Base-by-base conservation (phyloP, 2,888 invertebrate genomes). In the Lapara coniferarum region DNA sequence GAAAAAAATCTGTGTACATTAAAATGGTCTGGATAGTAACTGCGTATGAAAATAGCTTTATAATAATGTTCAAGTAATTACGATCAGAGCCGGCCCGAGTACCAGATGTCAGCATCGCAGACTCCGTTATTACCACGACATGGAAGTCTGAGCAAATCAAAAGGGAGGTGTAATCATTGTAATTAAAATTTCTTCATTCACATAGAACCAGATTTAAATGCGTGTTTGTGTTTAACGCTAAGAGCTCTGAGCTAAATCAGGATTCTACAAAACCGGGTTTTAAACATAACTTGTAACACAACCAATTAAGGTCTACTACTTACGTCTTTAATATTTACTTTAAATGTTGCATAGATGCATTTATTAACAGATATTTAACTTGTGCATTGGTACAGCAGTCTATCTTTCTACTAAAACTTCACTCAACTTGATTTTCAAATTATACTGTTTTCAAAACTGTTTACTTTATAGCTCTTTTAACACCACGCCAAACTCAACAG, bases 41-140 rank as follows among this genome's bases (percentile, higher is more conserved):
- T 46, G 7, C 12, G 13, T n/a, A 49, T 19, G 56, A 13, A 46
- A 63, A 13, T 90, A 90, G 90, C 90, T 79, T 87, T 85, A 85
- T 63, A 63, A 63, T 63, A 63, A 63, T 86, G 85, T 84, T 85
- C 82, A 83, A 81, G 82, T 83, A 86, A 86, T 88, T 88, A 85
- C 80, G 78, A 78, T 71, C 78, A 78, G 49, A 79, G 77, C 78
- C 75, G 75, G 81, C 79, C 74, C 87, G 89, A 82, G 78, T 75
- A 82, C 89, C 90, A 90, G 88, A 90, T 90, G 91, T 83, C 84
- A 85, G 77, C 77, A 82, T 81, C 78, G 77, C 75, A 75, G 79
- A 74, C 79, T 79, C 85, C 79, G 81, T 86, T 85, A 86, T 86
- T 87, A 87, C 73, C 80, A 75, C 74, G 82, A 83, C 80, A 82